Conservation (phyloP, 2,113 vertebrate genomes). For the Rutilus rutilus region DNA sequence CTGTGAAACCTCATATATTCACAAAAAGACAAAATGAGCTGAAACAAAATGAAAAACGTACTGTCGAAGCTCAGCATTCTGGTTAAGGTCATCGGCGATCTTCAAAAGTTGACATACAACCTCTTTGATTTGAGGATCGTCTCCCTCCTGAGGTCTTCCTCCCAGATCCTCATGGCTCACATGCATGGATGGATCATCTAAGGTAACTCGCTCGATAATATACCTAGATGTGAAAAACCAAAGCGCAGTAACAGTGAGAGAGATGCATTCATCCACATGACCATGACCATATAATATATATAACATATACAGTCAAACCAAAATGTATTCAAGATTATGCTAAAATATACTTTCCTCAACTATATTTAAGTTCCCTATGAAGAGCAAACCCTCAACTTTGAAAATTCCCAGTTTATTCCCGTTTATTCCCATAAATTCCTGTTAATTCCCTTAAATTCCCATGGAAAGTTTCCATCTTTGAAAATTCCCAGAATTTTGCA, state of each 20-base stretch:
- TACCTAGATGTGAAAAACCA: conserved; percentile 64
- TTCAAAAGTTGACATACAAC: conserved; percentile 73
- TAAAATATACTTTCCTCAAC: too few relatives aligned
- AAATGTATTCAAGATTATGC: too few relatives aligned
- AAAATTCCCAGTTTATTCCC: too few relatives aligned
- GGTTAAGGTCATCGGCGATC: conserved; percentile 75
- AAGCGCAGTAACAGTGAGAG: not conserved
- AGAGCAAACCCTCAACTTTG: too few relatives aligned
- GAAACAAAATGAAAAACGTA: conserved; percentile 53
- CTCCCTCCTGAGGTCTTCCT: conserved; percentile 66
- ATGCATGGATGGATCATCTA: conserved; percentile 60
- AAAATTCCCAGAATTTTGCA: too few relatives aligned
- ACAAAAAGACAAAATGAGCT: not conserved
- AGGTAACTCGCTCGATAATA: conserved; percentile 67
- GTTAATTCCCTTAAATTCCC: too few relatives aligned
- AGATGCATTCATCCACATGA: not conserved
- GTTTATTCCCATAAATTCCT: too few relatives aligned
- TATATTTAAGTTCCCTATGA: too few relatives aligned
- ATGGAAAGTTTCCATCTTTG: too few relatives aligned
- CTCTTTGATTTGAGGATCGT: conserved; percentile 73
- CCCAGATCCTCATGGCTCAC: conserved; percentile 72
- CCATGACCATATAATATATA: too few relatives aligned
- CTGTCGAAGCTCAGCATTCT: conserved; percentile 72
- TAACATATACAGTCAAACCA: not conserved
- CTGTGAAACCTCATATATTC: not conserved